phyloP scores from a whole-genome alignment of 1,140 invertebrate species.

The Apocrypta bakeri region DNA sequence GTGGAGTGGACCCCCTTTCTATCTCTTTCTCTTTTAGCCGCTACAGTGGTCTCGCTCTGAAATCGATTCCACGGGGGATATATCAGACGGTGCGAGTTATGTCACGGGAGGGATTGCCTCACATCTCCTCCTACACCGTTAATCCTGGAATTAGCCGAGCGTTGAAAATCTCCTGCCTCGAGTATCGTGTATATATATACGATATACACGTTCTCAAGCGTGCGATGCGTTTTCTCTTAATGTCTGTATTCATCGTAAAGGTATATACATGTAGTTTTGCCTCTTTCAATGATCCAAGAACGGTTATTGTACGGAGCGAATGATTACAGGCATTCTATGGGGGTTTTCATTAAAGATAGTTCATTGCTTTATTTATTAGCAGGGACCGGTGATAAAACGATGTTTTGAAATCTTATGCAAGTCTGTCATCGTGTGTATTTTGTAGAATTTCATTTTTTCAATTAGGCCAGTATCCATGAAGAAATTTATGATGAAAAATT shows the following conservation, averaged over 20 bases:
- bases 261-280: not conserved
- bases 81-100: not conserved
- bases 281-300: not conserved
- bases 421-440: no score
- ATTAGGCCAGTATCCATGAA: no score
- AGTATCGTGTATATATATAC: not conserved
- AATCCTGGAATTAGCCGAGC: conserved; percentile 15
- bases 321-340: not conserved
- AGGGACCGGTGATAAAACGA: no score
- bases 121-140: conserved; percentile 4
- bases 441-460: no score
- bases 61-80: conserved; percentile 8
- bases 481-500: no score
- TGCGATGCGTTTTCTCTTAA: not conserved
- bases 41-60: not conserved
- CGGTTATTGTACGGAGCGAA: not conserved
- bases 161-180: not conserved
- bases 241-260: not conserved
- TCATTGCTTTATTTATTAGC: no score
- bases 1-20: no score
- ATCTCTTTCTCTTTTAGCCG: not conserved
- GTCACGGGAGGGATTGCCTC: not conserved
- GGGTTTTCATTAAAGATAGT: no score
- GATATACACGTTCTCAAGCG: not conserved
- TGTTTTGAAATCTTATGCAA: no score